Evolutionary conservation across 2,888 invertebrate genomes (phyloP).

Genomic region (Eupithecia inturbata): DNA sequence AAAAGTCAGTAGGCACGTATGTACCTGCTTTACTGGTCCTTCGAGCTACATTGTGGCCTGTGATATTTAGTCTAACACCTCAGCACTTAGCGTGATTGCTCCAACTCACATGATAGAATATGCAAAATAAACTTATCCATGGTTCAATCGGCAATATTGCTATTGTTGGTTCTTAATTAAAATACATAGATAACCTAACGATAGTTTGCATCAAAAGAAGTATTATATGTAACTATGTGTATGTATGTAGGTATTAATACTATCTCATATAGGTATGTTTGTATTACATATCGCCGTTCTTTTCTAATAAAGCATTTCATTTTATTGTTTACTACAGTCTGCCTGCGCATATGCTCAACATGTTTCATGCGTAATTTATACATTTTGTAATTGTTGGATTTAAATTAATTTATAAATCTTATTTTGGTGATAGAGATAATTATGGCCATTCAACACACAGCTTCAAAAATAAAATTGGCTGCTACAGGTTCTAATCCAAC

Average conservation of each 20-base stretch:
- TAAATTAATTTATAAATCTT: too few relatives aligned
- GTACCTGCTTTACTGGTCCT: not conserved
- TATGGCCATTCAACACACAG: not conserved
- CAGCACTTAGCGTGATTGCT: constrained; percentile 33
- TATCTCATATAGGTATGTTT: too few relatives aligned
- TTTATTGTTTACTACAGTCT: too few relatives aligned
- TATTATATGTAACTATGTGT: too few relatives aligned
- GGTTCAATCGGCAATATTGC: constrained; percentile 6
- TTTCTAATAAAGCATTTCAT: too few relatives aligned
- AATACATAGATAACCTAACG: not conserved
- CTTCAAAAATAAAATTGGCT: not conserved
- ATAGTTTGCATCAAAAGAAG: not conserved
- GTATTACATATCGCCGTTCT: too few relatives aligned
- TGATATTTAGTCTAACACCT: constrained; percentile 31
- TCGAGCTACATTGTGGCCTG: constrained; percentile 7
- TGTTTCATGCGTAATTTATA: too few relatives aligned
- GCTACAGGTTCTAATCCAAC: not conserved
- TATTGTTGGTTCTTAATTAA: not conserved
- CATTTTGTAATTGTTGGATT: too few relatives aligned
- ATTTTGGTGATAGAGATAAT: not conserved
- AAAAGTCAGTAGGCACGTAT: not conserved
- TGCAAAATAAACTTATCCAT: constrained; percentile 16
- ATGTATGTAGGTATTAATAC: too few relatives aligned
- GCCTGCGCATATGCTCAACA: too few relatives aligned
- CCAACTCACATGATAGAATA: constrained; percentile 17